Base-by-base conservation (phyloP, 1,140 invertebrate species). In the Bilobella aurantiaca region DNA sequence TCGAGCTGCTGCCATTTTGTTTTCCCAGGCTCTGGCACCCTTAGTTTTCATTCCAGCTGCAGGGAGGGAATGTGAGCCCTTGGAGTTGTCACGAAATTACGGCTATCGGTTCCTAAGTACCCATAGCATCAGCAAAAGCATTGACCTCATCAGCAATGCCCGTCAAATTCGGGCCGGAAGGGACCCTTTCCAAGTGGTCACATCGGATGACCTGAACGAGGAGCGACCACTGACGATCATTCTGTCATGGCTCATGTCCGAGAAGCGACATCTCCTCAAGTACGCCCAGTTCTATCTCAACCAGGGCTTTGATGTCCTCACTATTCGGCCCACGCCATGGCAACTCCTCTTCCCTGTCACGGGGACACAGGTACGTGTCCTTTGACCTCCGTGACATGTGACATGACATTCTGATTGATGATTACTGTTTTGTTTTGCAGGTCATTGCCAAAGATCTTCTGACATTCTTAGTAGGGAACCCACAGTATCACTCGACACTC, bases 271-370 rank as follows among this genome's bases (percentile, higher is more conserved):
- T 65, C 63, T 81, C 12, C 70, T 77, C 32, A 80, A 80, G 63
- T 81, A 78, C 66, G 74, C 75, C 30, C 68, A 76, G 27, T 72
- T 79, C 32, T 81, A 80, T 64, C 67, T 77, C 2, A 72, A 75
- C 25, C 74, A 77, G 67, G 80, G 80, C 5, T 80, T 78, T 70
- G 79, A 80, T 73, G 78, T 80, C 1, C 67, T 80, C 5, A 76
- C 74, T 23, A 73, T 80, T 3, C 63, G 73, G 25, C 74, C 79
- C 21, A 73, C 69, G 34, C 76, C 75, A 0, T 65, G 67, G 57
- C 74, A 77, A 56, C 64, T 77, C 5, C 62, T 79, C 16, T 75
- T 75, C 69, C 79, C 79, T 8, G 69, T 69, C 2, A 69, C 29
- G 3, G 73, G 73, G 60, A 69, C 57, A 56, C 71, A 73, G 66